Conservation (phyloP, 1,140 invertebrate genomes). For the Rhagoletis zephyria region DNA sequence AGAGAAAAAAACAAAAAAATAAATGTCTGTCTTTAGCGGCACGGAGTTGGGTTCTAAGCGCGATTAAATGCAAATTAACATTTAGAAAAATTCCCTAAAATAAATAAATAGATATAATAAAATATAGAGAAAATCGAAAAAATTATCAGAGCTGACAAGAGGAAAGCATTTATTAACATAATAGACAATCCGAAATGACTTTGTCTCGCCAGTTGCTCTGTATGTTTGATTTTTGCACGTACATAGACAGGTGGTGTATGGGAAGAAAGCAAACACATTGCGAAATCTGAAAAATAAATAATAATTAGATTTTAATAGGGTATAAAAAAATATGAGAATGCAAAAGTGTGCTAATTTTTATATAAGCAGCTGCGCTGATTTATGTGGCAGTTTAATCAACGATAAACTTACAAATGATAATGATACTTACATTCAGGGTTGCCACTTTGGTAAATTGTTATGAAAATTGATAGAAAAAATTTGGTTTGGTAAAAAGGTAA, state of each 20-base stretch:
- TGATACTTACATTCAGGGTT: background rate
- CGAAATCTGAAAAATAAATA: background rate
- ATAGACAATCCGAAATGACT: background rate
- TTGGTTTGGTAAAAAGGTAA: too few species aligned
- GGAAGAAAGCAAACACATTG: background rate
- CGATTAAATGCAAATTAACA: background rate
- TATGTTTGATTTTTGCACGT: background rate
- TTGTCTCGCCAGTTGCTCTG: background rate
- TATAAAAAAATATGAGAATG: background rate
- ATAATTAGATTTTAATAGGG: background rate
- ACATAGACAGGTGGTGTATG: background rate
- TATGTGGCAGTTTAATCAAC: background rate
- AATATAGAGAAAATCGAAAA: background rate
- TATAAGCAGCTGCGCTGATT: background rate
- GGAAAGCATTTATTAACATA: background rate
- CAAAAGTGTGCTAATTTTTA: background rate
- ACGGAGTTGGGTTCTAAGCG: background rate
- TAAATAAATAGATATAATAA: background rate
- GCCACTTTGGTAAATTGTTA: too few species aligned
- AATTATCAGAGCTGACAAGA: background rate
- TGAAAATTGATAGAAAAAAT: too few species aligned
- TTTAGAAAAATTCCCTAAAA: conserved; percentile 10
- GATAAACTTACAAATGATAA: background rate
- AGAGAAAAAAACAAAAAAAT: conserved; percentile 53
- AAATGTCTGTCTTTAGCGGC: conserved; percentile 35